Evolutionary conservation across 2,113 vertebrate genomes (phyloP).

Genomic region (Erpornis zantholeuca): DNA sequence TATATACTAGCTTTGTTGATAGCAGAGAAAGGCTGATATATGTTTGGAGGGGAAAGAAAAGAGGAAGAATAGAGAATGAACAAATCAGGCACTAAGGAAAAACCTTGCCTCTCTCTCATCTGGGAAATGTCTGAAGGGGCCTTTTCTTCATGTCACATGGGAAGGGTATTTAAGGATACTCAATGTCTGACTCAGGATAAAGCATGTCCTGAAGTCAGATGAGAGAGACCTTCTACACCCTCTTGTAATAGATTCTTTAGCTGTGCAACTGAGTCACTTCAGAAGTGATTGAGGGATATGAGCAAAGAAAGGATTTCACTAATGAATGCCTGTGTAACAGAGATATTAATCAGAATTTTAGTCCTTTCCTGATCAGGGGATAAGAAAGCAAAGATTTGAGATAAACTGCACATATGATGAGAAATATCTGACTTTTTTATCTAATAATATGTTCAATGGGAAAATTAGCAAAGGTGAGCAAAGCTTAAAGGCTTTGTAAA

Average conservation of each 20-base stretch:
- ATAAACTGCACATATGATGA: constrained; percentile 22
- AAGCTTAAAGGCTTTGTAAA: neutral
- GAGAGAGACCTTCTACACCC: neutral
- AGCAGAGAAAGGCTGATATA: neutral
- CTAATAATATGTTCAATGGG: constrained; percentile 1
- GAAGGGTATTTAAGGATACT: neutral
- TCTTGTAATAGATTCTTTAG: neutral
- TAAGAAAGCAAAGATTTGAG: constrained; percentile 5
- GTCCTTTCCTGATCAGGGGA: neutral
- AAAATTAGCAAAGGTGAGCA: neutral
- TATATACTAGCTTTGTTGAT: neutral
- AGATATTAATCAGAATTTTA: constrained; percentile 23
- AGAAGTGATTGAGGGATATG: constrained; percentile 18
- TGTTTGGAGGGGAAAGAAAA: neutral
- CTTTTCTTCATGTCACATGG: neutral
- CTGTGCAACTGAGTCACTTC: neutral
- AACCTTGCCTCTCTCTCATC: neutral
- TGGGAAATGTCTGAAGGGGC: neutral
- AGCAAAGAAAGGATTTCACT: constrained; percentile 22
- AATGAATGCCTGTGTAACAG: neutral
- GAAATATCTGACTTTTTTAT: neutral
- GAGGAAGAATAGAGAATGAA: neutral
- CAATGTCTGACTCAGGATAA: neutral
- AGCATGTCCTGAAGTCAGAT: neutral
- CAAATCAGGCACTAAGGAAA: neutral